Evolutionary conservation across 1,140 invertebrate genomes (phyloP).

Genomic region (Bacillus rossius): DNA sequence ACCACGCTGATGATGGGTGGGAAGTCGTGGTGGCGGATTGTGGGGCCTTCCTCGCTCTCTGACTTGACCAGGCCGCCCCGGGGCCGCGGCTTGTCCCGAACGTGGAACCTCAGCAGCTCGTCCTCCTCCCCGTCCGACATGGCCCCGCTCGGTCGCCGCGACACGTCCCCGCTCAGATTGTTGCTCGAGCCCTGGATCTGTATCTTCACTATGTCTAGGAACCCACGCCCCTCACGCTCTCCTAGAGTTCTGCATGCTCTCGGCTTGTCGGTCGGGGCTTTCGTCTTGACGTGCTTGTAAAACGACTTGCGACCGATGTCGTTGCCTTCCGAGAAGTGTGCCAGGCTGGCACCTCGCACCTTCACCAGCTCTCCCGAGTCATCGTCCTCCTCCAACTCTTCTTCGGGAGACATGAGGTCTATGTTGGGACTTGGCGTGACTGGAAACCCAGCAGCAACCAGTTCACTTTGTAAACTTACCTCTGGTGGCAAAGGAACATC

Average conservation of each 20-base stretch:
- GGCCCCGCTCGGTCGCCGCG: background rate
- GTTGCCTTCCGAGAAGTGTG: slow-evolving; percentile 71
- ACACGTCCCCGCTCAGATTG: background rate
- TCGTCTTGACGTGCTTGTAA: slow-evolving; percentile 7
- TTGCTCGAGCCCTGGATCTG: slow-evolving; percentile 32
- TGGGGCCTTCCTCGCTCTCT: background rate
- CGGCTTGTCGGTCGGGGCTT: background rate
- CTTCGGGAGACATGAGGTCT: background rate
- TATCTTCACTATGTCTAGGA: slow-evolving; percentile 24
- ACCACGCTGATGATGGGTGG: slow-evolving; percentile 49
- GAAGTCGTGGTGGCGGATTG: background rate
- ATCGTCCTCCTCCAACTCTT: slow-evolving; percentile 23
- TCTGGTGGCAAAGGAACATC: background rate
- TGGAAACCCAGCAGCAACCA: background rate
- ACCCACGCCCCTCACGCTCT: background rate
- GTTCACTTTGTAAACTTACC: background rate
- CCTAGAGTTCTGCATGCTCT: background rate
- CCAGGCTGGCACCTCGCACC: slow-evolving; percentile 63
- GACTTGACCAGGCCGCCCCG: background rate
- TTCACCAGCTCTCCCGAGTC: slow-evolving; percentile 47
- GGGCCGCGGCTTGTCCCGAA: background rate
- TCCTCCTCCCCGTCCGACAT: slow-evolving; percentile 5
- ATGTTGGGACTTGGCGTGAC: background rate
- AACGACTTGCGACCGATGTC: slow-evolving; percentile 73
- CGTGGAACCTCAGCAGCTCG: background rate